A percentile compares a stretch with the other conserved stretches of the same genome.
Conservation (phyloP, 2,797 vertebrate species). For the Esox lucius region DNA sequence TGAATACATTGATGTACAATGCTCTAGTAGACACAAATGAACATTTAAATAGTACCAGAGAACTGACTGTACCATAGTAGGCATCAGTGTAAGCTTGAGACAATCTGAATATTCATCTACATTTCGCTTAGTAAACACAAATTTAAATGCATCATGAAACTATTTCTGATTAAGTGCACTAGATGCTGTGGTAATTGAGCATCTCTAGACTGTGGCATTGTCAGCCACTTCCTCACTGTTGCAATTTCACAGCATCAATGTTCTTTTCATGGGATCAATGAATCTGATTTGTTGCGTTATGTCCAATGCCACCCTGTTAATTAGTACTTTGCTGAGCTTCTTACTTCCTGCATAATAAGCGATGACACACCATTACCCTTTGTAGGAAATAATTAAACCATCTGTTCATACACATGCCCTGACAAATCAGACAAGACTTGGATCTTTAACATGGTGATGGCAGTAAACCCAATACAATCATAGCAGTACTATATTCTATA, state of each 20-base stretch:
- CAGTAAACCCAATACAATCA: background rate
- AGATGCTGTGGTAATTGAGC: conserved; percentile 5
- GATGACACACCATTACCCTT: conserved; percentile 24
- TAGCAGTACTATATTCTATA: background rate
- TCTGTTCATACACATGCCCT: background rate
- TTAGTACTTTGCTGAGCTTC: background rate
- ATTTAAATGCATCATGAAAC: too few species aligned
- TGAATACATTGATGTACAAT: too few species aligned
- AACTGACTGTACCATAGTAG: too few species aligned
- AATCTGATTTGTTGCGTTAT: background rate
- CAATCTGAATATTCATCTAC: too few species aligned
- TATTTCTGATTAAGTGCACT: too few species aligned
- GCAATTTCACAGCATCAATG: background rate
- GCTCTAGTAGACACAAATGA: too few species aligned
- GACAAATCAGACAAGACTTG: background rate
- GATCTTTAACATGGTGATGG: background rate
- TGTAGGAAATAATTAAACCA: background rate
- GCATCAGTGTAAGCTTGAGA: too few species aligned
- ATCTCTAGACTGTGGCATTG: conserved; percentile 12
- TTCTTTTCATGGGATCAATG: background rate
- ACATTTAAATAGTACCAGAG: too few species aligned
- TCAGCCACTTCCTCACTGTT: background rate
- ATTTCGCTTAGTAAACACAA: too few species aligned
- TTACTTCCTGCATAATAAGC: conserved; percentile 22
- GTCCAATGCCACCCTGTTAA: background rate